A percentile compares a stretch with the other conserved stretches of the same genome.
Conservation (phyloP, 2,888 invertebrate species). For the Carterocephalus palaemon region DNA sequence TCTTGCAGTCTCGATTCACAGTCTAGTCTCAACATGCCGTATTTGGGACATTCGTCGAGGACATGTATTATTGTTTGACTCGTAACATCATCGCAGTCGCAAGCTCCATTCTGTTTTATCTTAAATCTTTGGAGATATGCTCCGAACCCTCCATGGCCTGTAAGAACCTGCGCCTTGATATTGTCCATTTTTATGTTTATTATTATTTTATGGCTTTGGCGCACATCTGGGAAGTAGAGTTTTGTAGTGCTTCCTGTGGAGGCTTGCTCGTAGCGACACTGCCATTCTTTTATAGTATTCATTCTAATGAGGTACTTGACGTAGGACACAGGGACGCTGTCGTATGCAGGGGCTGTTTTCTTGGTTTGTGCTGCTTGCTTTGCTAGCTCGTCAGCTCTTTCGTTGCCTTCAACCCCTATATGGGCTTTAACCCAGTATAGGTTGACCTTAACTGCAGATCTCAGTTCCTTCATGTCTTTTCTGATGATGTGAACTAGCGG, state of each 20-base stretch:
- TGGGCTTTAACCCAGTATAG: neutral
- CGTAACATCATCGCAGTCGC: conserved; percentile 6
- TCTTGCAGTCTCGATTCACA: neutral
- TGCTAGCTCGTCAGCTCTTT: neutral
- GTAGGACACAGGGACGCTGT: neutral
- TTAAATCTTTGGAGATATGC: conserved; percentile 10
- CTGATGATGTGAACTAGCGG: neutral
- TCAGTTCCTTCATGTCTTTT: neutral
- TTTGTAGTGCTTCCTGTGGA: neutral
- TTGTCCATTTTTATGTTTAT: neutral
- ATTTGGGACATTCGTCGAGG: conserved; percentile 11
- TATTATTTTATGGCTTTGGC: neutral
- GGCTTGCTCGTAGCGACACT: neutral
- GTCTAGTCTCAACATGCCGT: neutral
- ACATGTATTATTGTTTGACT: conserved; percentile 10
- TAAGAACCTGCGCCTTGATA: conserved; percentile 9
- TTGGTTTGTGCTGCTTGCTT: neutral
- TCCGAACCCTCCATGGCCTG: conserved; percentile 19
- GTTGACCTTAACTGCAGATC: neutral
- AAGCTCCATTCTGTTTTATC: conserved; percentile 5
- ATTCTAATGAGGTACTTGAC: neutral
- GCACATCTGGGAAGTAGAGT: neutral
- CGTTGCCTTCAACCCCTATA: neutral
- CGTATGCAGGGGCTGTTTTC: neutral
- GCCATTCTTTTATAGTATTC: neutral